These are phyloP conservation scores for Herminia tarsipennalis DNA, from an alignment of 2,888 invertebrate species.

Conservation along the genomic window DNA sequence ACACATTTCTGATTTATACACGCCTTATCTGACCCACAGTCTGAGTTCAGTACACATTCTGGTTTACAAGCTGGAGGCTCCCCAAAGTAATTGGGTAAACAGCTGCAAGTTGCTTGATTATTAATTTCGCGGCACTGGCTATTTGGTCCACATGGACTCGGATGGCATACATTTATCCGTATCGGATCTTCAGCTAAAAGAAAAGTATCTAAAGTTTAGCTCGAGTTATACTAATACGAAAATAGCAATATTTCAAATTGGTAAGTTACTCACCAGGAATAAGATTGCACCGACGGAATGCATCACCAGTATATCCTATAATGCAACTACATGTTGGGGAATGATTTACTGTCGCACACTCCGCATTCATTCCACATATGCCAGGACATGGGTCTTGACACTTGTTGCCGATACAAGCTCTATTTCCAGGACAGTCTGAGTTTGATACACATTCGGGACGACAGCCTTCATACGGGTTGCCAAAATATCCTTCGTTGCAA, in stretches of 20 bases:
- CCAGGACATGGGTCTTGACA: slow-evolving; percentile 92
- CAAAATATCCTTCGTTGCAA: slow-evolving; percentile 89
- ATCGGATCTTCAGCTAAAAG: slow-evolving; percentile 72
- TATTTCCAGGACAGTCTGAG: slow-evolving; percentile 89
- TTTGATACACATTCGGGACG: slow-evolving; percentile 90
- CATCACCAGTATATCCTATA: slow-evolving; percentile 87
- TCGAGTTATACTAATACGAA: too few species aligned
- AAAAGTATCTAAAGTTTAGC: not conserved
- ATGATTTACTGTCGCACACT: slow-evolving; percentile 90
- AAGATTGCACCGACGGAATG: slow-evolving; percentile 81
- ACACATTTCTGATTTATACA: slow-evolving; percentile 89
- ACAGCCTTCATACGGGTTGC: slow-evolving; percentile 92
- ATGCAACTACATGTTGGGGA: slow-evolving; percentile 89
- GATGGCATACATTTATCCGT: slow-evolving; percentile 80
- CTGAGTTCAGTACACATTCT: slow-evolving; percentile 88
- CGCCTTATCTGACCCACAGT: slow-evolving; percentile 87
- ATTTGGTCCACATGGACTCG: slow-evolving; percentile 87
- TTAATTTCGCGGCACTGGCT: slow-evolving; percentile 86
- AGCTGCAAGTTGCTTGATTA: slow-evolving; percentile 88
- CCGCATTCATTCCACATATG: slow-evolving; percentile 90
- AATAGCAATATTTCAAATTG: too few species aligned
- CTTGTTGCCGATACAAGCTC: slow-evolving; percentile 90
- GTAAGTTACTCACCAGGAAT: slow-evolving; percentile 69
- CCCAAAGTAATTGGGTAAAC: slow-evolving; percentile 88
- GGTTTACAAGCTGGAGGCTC: slow-evolving; percentile 89